Percentiles rank a stretch among this genome's conserved stretches.
Conservation (phyloP, 2,797 vertebrate genomes). For the Sebastes goodei region DNA sequence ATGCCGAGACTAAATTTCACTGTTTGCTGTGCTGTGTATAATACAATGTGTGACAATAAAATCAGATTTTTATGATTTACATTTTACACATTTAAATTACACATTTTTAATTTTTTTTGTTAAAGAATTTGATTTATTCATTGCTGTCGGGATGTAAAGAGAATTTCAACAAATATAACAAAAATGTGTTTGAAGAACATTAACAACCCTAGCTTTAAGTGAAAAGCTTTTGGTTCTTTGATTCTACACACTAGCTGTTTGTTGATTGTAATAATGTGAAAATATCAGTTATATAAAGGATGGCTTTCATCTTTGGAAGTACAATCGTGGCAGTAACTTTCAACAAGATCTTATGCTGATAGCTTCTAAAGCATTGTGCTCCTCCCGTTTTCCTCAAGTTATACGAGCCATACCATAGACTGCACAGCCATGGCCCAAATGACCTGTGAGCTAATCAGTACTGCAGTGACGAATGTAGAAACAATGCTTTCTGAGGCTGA, state of each 20-base stretch:
- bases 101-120: not conserved
- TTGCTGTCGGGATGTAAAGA: not conserved
- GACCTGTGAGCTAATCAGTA: slow-evolving; percentile 70
- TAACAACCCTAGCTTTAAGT: not conserved
- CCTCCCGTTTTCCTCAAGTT: not conserved
- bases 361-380: not conserved
- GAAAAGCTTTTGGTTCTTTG: not conserved
- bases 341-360: not conserved
- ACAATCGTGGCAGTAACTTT: not conserved
- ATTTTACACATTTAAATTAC: too few relatives aligned
- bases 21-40: too few relatives aligned
- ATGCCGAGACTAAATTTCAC: too few relatives aligned
- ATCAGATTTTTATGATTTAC: too few relatives aligned
- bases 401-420: not conserved
- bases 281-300: not conserved
- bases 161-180: not conserved
- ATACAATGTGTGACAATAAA: too few relatives aligned
- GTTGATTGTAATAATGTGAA: not conserved
- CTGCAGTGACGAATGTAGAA: slow-evolving; percentile 68
- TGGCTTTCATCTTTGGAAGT: not conserved
- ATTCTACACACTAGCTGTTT: not conserved
- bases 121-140: not conserved
- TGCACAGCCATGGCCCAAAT: slow-evolving; percentile 15
- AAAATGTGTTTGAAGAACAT: too few relatives aligned
- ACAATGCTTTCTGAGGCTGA: slow-evolving; percentile 74